A percentile compares a stretch with the other conserved stretches of the same genome.
phyloP scores from a whole-genome alignment of 2,113 vertebrate species.

The Ornithorhynchus anatinus region DNA sequence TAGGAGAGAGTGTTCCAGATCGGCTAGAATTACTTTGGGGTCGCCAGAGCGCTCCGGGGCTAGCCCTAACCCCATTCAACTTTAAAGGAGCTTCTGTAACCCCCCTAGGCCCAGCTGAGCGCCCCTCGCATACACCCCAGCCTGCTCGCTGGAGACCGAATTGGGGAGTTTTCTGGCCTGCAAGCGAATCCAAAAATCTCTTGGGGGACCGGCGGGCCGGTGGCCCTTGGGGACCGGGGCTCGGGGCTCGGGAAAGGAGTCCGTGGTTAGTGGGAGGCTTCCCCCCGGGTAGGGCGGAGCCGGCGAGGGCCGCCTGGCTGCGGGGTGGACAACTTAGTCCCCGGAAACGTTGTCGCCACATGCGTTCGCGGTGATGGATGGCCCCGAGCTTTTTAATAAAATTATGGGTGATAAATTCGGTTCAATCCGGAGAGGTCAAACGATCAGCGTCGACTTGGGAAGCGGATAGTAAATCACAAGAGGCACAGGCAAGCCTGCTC shows the following conservation, averaged over 20 bases:
- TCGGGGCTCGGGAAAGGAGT: background rate
- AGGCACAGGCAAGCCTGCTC: constrained; percentile 10
- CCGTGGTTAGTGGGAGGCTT: background rate
- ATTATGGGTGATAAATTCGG: constrained; percentile 58
- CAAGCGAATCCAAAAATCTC: no score
- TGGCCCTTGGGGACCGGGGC: no score
- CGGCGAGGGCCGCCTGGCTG: background rate
- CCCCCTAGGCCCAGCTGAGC: no score
- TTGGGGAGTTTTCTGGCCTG: no score
- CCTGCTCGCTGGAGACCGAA: no score
- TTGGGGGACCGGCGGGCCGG: no score
- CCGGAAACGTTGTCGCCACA: constrained; percentile 29
- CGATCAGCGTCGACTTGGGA: constrained; percentile 45
- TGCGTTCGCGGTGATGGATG: constrained; percentile 47
- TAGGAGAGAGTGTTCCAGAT: no score
- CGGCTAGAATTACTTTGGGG: no score
- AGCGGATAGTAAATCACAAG: constrained; percentile 38
- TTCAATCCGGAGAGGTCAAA: constrained; percentile 50
- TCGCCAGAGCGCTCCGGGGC: no score
- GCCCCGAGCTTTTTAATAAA: constrained; percentile 21
- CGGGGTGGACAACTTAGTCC: constrained; percentile 11
- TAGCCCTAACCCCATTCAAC: no score
- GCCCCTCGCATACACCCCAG: no score
- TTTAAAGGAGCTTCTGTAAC: no score
- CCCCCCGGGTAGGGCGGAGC: background rate